Evolutionary conservation across 2,113 vertebrate genomes (phyloP).

Genomic region (Arenaria interpres): DNA sequence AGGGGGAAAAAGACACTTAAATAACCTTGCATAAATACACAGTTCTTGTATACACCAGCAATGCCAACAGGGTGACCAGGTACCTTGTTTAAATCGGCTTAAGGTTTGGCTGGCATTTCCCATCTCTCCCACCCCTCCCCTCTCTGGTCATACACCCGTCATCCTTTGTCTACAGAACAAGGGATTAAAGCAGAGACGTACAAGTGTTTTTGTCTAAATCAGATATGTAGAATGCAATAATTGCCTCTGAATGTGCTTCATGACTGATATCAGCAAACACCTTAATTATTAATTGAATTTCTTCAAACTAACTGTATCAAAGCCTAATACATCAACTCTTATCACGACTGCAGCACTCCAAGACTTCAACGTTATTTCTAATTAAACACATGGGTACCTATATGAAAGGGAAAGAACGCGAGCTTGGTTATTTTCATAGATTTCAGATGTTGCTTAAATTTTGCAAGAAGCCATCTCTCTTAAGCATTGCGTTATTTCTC

Average conservation of each 20-base stretch:
- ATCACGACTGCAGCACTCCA: slow-evolving; percentile 28
- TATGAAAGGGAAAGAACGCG: neutral
- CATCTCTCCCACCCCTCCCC: neutral
- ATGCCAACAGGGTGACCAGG: neutral
- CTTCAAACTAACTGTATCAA: slow-evolving; percentile 53
- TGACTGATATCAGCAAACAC: slow-evolving; percentile 26
- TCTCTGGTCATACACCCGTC: neutral
- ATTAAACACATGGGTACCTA: slow-evolving; percentile 43
- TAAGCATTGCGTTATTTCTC: neutral
- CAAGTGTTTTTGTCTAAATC: slow-evolving; percentile 3
- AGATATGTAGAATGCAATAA: slow-evolving; percentile 1
- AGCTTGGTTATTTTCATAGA: neutral
- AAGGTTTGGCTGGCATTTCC: neutral
- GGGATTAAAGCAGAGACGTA: neutral
- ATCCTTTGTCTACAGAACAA: neutral
- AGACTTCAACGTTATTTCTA: slow-evolving; percentile 20
- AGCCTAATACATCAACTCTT: slow-evolving; percentile 41
- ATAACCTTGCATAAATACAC: neutral
- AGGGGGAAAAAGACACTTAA: neutral
- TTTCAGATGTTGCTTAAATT: neutral
- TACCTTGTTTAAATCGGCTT: neutral
- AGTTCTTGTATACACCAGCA: neutral
- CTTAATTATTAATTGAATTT: slow-evolving; percentile 55
- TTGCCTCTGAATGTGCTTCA: slow-evolving; percentile 15
- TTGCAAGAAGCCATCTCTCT: neutral